Evolutionary conservation across 2,113 vertebrate species (phyloP).

Genomic region (Oreochromis niloticus): DNA sequence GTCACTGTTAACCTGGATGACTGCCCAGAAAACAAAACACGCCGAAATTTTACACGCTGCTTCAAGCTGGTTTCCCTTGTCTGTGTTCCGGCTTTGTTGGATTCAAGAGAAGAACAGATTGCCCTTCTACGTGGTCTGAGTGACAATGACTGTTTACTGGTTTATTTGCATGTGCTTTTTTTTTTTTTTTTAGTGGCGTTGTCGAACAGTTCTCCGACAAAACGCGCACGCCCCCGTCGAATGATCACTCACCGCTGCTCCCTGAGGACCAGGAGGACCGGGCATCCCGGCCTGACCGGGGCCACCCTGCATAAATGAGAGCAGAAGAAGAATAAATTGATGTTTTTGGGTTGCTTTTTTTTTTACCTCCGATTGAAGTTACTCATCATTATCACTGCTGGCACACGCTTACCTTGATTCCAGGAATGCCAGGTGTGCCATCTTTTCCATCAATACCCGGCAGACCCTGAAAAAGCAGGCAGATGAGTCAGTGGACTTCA

Average conservation of each 20-base stretch:
- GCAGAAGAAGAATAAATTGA: background rate
- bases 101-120: slow-evolving; percentile 5
- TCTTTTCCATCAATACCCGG: slow-evolving; percentile 97
- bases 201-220: background rate
- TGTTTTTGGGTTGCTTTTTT: background rate
- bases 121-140: slow-evolving; percentile 9
- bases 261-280: slow-evolving; percentile 83
- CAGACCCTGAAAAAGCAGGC: slow-evolving; percentile 77
- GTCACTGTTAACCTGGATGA: slow-evolving; percentile 55
- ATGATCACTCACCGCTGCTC: slow-evolving; percentile 84
- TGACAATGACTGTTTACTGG: slow-evolving; percentile 7
- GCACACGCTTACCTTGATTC: slow-evolving; percentile 81
- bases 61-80: background rate
- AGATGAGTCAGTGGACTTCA: slow-evolving; percentile 13
- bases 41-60: background rate
- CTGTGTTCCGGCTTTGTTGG: background rate
- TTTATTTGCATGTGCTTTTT: background rate
- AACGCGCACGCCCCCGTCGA: background rate
- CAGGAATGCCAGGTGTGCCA: slow-evolving; percentile 87
- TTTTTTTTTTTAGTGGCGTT: background rate
- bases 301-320: slow-evolving; percentile 71
- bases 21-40: slow-evolving; percentile 53
- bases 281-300: slow-evolving; percentile 80
- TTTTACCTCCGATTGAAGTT: background rate
- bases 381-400: background rate